These are phyloP conservation scores for Gonioctena quinquepunctata DNA, from an alignment of 1,140 invertebrate species.

Conservation along the genomic window DNA sequence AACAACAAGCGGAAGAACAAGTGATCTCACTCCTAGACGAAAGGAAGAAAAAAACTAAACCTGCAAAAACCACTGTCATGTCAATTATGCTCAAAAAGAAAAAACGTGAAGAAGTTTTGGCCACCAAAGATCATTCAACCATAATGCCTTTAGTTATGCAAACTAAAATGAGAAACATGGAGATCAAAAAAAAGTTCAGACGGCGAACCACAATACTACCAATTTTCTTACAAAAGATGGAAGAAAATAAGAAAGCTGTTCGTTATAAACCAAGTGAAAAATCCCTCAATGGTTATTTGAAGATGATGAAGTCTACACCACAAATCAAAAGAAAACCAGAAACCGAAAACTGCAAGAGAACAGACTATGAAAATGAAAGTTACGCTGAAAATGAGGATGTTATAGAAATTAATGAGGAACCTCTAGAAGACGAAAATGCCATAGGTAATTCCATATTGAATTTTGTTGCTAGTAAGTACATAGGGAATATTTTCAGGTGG, in stretches of 20 bases:
- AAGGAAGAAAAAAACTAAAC: background rate
- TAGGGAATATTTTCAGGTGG: no score
- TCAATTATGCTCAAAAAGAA: background rate
- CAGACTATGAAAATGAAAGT: no score
- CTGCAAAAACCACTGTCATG: background rate
- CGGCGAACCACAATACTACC: constrained; percentile 28
- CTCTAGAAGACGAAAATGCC: no score
- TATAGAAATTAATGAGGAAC: no score
- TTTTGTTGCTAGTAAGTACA: no score
- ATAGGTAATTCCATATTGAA: no score
- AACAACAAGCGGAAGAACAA: background rate
- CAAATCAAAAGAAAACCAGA: background rate
- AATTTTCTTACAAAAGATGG: constrained; percentile 28
- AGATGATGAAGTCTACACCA: background rate
- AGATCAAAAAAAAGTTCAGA: constrained; percentile 1
- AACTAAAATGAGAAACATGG: constrained; percentile 1
- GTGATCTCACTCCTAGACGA: background rate
- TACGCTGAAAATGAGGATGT: no score
- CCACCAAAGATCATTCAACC: background rate
- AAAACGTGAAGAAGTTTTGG: background rate
- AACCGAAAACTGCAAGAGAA: background rate
- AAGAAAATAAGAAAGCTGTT: background rate
- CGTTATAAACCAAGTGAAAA: background rate
- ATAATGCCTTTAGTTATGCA: background rate
- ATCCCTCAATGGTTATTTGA: background rate